These are phyloP conservation scores for Helobdella robusta DNA, from an alignment of 2,888 invertebrate species.

Conservation along the genomic window DNA sequence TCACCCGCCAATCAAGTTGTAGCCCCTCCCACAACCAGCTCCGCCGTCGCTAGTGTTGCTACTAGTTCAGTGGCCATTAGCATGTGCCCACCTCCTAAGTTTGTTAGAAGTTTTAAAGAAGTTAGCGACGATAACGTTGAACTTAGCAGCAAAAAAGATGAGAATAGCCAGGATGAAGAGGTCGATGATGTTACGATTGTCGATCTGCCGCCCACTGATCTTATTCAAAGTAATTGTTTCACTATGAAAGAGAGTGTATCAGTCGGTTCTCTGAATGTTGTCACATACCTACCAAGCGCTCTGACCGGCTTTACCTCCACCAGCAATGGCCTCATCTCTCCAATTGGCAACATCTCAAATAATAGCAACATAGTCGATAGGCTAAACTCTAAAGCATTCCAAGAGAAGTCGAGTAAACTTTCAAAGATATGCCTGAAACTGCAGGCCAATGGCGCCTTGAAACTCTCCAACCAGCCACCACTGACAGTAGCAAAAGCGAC, in stretches of 20 bases:
- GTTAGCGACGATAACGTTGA: no score
- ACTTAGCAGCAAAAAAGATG: no score
- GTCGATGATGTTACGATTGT: not conserved
- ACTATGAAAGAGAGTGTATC: no score
- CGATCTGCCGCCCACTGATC: not conserved
- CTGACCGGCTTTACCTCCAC: not conserved
- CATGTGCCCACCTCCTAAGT: conserved; percentile 24
- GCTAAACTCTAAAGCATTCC: not conserved
- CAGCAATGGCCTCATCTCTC: not conserved
- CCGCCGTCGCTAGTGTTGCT: no score
- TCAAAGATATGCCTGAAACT: conserved; percentile 20
- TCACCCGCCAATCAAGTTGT: no score
- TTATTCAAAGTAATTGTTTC: no score
- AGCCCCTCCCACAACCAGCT: no score
- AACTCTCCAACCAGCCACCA: no score
- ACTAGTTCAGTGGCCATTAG: no score
- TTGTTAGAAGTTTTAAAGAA: conserved; percentile 23
- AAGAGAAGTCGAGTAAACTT: conserved; percentile 16
- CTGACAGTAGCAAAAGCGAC: no score
- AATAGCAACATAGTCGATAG: not conserved
- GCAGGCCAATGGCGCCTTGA: conserved; percentile 17
- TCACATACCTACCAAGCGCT: not conserved
- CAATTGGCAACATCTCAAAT: not conserved
- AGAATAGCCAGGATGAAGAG: not conserved
- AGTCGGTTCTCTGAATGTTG: no score